A percentile compares a stretch with the other conserved stretches of the same genome.
These are phyloP conservation scores for Clusia tigrina DNA, from an alignment of 2,888 invertebrate genomes.

Conservation along the genomic window DNA sequence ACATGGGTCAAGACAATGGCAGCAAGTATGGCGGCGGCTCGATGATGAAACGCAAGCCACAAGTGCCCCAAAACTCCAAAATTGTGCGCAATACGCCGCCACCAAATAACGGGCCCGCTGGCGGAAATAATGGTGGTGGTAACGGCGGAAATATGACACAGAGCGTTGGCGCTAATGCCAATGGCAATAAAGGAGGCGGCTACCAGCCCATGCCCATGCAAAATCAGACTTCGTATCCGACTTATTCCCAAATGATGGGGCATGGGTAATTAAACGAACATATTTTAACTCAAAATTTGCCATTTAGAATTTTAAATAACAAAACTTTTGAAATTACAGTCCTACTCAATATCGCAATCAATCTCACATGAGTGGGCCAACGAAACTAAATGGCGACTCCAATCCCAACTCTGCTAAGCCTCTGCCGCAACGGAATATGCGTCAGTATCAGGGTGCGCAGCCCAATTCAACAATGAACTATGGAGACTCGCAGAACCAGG, in stretches of 20 bases:
- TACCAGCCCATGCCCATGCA: conserved; percentile 56
- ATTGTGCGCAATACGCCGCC: conserved; percentile 72
- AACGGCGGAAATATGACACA: conserved; percentile 33
- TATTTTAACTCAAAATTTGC: neutral
- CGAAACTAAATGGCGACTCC: conserved; percentile 62
- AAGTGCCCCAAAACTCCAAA: conserved; percentile 65
- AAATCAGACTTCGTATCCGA: conserved; percentile 53
- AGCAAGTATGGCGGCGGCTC: conserved; percentile 64
- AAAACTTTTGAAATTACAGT: conserved; percentile 1
- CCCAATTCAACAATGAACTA: conserved; percentile 55
- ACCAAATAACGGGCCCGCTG: conserved; percentile 54
- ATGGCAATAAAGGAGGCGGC: conserved; percentile 42
- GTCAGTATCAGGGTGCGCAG: conserved; percentile 57
- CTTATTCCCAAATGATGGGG: conserved; percentile 50
- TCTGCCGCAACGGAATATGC: conserved; percentile 58
- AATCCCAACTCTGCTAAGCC: conserved; percentile 53
- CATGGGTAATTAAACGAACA: conserved; percentile 44
- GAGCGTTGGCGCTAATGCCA: conserved; percentile 24
- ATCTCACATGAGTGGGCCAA: conserved; percentile 46
- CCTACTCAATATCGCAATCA: conserved; percentile 53
- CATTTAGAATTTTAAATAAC: neutral
- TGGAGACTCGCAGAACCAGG: conserved; percentile 46
- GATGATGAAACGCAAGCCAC: conserved; percentile 78
- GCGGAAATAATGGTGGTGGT: conserved; percentile 22
- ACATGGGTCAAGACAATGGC: conserved; percentile 39